Percentiles rank a stretch among this genome's conserved stretches.
Evolutionary conservation across 1,140 invertebrate species (phyloP).

Genomic region (Colletes gigas): DNA sequence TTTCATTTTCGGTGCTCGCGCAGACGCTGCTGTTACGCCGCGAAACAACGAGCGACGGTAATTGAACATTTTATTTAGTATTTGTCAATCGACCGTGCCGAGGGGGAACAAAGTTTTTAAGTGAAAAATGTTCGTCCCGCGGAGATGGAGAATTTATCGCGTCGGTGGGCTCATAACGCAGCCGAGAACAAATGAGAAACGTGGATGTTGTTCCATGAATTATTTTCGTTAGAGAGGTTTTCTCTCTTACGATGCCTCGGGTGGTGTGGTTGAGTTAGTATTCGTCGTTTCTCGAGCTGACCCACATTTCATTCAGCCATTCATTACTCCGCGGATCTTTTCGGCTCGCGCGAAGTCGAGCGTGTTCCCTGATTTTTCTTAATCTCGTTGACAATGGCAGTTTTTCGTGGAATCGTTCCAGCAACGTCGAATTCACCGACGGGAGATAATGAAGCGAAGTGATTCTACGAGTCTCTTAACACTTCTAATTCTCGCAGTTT

Average conservation of each 20-base stretch:
- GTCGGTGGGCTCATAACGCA: conserved; percentile 9
- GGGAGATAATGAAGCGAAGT: neutral
- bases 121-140: neutral
- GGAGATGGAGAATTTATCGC: conserved; percentile 29
- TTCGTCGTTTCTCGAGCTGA: conserved; percentile 30
- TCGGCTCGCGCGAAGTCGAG: conserved; percentile 10
- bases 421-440: neutral
- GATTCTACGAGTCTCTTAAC: neutral
- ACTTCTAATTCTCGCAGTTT: neutral
- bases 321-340: conserved; percentile 23
- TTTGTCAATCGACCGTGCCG: neutral
- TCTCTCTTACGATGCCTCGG: neutral
- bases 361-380: conserved; percentile 13
- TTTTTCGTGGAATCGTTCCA: neutral
- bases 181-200: conserved; percentile 1
- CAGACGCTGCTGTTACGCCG: neutral
- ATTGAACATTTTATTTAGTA: no score
- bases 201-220: conserved; percentile 16
- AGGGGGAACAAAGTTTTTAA: neutral
- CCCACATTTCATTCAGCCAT: conserved; percentile 45
- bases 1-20: no score
- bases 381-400: conserved; percentile 20
- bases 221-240: neutral
- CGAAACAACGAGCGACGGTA: no score
- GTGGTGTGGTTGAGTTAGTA: conserved; percentile 20